Evolutionary conservation across 2,797 vertebrate genomes (phyloP).

Genomic region (Erethizon dorsatum): DNA sequence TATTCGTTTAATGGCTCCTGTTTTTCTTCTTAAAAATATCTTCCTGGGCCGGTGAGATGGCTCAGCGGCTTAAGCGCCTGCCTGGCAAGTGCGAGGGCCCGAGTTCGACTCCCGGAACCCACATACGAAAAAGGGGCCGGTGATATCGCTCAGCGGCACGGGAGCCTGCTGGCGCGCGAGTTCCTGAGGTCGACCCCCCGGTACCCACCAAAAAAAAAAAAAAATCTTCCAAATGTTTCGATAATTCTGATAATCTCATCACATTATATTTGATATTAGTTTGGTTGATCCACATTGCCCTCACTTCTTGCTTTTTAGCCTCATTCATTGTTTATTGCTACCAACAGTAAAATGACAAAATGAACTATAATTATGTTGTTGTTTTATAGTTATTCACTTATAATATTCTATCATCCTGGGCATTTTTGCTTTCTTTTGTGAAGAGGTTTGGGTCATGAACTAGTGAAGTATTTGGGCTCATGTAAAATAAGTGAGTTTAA

Average conservation of each 20-base stretch:
- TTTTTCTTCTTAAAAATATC: background rate
- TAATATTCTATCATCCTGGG: fast-evolving
- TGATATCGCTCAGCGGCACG: too few species aligned
- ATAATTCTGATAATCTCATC: background rate
- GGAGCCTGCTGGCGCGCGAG: too few species aligned
- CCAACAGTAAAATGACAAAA: background rate
- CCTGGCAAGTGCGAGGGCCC: too few species aligned
- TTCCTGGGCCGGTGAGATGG: background rate
- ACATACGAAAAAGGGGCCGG: too few species aligned
- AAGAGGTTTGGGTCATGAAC: background rate
- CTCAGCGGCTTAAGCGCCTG: too few species aligned
- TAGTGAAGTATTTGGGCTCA: background rate
- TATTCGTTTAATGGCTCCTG: background rate
- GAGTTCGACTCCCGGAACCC: too few species aligned
- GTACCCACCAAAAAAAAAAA: background rate
- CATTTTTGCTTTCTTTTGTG: background rate
- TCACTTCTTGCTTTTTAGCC: background rate
- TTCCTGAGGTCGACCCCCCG: too few species aligned
- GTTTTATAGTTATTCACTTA: background rate
- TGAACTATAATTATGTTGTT: background rate
- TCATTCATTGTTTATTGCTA: background rate
- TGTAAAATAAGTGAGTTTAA: background rate
- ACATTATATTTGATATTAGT: background rate
- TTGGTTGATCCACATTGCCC: background rate
- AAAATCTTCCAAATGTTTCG: background rate